These are phyloP conservation scores for Eupithecia inturbata DNA, from an alignment of 2,888 invertebrate species.

Conservation along the genomic window DNA sequence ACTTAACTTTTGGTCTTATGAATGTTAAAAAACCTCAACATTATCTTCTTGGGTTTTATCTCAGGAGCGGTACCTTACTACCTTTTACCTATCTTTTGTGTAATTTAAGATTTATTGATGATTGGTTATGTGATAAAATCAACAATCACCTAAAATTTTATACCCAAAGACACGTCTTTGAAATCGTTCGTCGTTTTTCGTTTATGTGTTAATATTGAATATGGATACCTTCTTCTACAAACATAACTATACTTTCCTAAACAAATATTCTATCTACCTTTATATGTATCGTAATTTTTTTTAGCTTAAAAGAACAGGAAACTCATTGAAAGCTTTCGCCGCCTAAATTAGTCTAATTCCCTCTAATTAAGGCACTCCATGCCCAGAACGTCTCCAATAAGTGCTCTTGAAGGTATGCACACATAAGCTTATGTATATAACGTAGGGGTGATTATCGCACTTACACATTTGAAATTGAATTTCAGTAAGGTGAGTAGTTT, in stretches of 20 bases:
- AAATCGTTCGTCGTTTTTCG: not conserved
- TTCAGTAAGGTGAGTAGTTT: not conserved
- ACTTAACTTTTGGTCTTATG: not conserved
- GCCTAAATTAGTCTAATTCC: conserved; percentile 36
- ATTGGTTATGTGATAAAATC: too few species aligned
- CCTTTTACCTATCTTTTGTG: too few species aligned
- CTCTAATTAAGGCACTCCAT: conserved; percentile 38
- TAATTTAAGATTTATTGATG: too few species aligned
- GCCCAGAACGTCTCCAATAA: conserved; percentile 27
- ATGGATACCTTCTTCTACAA: too few species aligned
- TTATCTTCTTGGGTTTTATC: not conserved
- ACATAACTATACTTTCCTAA: too few species aligned
- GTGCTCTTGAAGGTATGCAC: conserved; percentile 9
- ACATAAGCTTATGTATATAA: not conserved
- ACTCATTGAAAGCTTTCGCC: conserved; percentile 25
- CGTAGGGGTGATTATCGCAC: not conserved
- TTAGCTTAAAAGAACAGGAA: not conserved
- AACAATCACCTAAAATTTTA: too few species aligned
- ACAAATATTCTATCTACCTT: too few species aligned
- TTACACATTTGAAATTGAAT: not conserved
- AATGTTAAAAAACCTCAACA: not conserved
- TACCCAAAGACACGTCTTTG: not conserved
- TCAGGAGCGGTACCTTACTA: too few species aligned
- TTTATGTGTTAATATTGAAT: too few species aligned
- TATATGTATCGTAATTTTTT: too few species aligned